phyloP scores from a whole-genome alignment of 2,113 vertebrate species.

The Corythornis cristatus region DNA sequence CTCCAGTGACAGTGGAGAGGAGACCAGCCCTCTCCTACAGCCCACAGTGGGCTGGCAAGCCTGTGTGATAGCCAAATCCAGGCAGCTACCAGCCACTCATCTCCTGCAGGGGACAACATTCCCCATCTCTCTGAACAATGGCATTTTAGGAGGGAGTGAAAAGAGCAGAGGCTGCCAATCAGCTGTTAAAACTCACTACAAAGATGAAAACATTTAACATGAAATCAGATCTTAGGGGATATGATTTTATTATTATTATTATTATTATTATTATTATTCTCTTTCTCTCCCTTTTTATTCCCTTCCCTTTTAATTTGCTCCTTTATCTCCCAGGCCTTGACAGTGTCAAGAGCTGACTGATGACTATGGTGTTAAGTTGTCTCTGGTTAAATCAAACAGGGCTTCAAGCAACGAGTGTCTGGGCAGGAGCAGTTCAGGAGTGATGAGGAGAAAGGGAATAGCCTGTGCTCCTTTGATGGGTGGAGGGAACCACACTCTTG shows the following conservation, averaged over 20 bases:
- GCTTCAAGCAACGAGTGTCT: not conserved
- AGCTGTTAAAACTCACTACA: not conserved
- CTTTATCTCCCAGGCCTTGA: slow-evolving; percentile 48
- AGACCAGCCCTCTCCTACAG: not conserved
- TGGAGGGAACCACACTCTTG: not conserved
- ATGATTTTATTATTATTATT: not conserved
- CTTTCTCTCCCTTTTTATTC: not conserved
- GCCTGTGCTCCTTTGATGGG: not conserved
- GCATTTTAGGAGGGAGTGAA: not conserved
- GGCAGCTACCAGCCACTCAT: not conserved
- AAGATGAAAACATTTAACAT: slow-evolving; percentile 22
- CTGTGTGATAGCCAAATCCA: not conserved
- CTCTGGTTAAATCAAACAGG: slow-evolving; percentile 27
- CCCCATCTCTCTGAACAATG: not conserved
- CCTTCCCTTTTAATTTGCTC: not conserved
- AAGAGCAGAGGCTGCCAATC: not conserved
- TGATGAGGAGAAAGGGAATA: not conserved
- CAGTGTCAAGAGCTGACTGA: slow-evolving; percentile 30
- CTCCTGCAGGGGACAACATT: not conserved
- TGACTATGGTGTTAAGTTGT: not conserved
- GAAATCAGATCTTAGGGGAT: slow-evolving; percentile 7
- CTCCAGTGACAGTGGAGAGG: not conserved
- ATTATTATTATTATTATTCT: not conserved
- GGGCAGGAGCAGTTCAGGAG: slow-evolving; percentile 10
- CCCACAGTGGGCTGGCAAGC: not conserved